Evolutionary conservation across 2,113 vertebrate species (phyloP), one percentile per base, ranked within the genome.

Genomic region (Petroica traversi): DNA sequence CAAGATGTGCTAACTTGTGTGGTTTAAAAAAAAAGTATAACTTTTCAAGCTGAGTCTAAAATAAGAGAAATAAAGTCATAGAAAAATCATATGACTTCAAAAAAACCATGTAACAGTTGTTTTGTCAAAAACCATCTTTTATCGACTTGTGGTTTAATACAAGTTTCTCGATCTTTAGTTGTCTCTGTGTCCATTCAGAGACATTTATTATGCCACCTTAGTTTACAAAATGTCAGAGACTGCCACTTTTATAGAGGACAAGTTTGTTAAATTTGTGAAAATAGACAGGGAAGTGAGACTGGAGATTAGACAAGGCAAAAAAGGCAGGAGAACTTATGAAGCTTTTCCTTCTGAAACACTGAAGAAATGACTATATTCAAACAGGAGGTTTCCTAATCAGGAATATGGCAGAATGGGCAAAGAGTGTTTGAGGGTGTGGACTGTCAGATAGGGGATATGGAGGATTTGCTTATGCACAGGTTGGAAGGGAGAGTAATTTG

Each of bases 121-220:
- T 79, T 29, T 64, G 83, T 85, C 4, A 19, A 68, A 94, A 61
- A 51, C 29, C 29, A 19, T 43, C 48, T 38, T 40, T 74, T 84
- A 84, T 87, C 41, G 71, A 34, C 75, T 95, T 95, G 61, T 78
- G 33, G 87, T 83, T 95, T 87, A 88, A 55, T 66, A 13, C 52
- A 72, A 78, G 41, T 94, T 96, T 93, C 19, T 92, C 28, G 74
- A 73, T 66, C 36, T 71, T 93, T 24, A 71, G 51, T 87, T 74
- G 24, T 61, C 40, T 79, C 6, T 12, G 5, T 89, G 64, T 83
- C 55, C 23, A 31, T 51, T 59, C 46, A n/a, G n/a, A 38, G 45
- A 38, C 4, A 13, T 45, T 61, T 29, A 7, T 52, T 61, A 9
- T 69, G 38, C 19, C 12, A 29, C 5, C n/a, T 45, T 52, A 45